Evolutionary conservation across 2,797 vertebrate genomes (phyloP).

Genomic region (Pteronotus mesoamericanus): DNA sequence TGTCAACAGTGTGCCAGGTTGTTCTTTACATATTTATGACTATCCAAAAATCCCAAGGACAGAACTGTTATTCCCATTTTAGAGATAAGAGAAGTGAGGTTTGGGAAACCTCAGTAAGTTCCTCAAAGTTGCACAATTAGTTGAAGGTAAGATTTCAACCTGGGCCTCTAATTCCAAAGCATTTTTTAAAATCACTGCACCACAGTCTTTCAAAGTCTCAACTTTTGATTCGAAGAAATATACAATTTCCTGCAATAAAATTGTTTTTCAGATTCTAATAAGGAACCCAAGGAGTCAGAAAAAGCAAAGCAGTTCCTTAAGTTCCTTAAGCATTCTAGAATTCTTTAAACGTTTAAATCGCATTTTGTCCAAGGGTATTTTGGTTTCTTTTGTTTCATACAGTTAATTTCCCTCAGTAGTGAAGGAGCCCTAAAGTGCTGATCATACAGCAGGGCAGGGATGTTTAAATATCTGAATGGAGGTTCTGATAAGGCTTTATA

Average conservation of each 20-base stretch:
- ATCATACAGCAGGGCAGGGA: background rate
- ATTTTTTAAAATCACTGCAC: background rate
- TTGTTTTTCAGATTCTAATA: background rate
- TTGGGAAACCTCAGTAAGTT: background rate
- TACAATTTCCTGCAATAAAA: background rate
- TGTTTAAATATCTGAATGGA: conserved; percentile 41
- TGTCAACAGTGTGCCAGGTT: background rate
- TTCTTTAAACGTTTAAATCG: conserved; percentile 34
- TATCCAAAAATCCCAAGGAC: background rate
- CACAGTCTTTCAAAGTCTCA: background rate
- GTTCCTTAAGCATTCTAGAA: no score
- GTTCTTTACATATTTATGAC: background rate
- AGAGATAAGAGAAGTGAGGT: conserved; percentile 7
- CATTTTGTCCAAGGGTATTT: conserved; percentile 22
- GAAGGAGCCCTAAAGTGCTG: background rate
- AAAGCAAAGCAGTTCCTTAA: no score
- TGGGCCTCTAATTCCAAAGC: background rate
- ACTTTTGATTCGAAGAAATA: background rate
- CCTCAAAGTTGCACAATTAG: background rate
- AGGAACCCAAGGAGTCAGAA: background rate
- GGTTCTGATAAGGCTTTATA: conserved; percentile 50
- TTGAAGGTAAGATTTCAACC: background rate
- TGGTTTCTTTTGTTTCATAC: background rate
- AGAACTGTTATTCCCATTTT: background rate
- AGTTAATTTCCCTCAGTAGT: background rate